A percentile compares a stretch with the other conserved stretches of the same genome.
phyloP scores from a whole-genome alignment of 2,797 vertebrate species.

The Esox lucius region DNA sequence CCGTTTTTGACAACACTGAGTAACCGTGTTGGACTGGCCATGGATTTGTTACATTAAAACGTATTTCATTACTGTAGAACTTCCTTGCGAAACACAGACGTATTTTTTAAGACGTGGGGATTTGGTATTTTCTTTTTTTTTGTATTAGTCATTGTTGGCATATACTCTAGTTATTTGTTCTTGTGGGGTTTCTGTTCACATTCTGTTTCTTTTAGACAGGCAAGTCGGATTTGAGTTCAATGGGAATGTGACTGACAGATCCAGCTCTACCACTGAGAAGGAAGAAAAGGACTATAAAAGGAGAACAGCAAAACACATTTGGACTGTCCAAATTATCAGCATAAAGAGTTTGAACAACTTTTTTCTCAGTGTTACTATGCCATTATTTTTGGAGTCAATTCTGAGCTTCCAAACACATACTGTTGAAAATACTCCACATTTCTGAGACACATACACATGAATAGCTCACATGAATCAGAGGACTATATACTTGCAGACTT shows the following conservation, averaged over 20 bases:
- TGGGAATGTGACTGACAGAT: constrained; percentile 27
- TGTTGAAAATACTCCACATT: constrained; percentile 11
- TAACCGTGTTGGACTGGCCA: no score
- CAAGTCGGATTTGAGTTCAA: constrained; percentile 42
- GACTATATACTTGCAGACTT: constrained; percentile 28
- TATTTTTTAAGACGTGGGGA: neutral
- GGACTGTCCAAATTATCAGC: constrained; percentile 13
- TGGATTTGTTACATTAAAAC: no score
- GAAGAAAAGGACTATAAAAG: constrained; percentile 26
- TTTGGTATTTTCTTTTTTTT: neutral
- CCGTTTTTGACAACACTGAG: no score
- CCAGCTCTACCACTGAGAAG: constrained; percentile 20
- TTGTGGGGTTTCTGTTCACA: constrained; percentile 9
- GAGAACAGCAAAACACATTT: constrained; percentile 19
- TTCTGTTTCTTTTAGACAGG: constrained; percentile 38
- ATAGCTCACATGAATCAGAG: constrained; percentile 24
- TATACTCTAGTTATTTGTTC: neutral
- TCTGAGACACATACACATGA: constrained; percentile 7
- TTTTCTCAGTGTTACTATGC: constrained; percentile 7
- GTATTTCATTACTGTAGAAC: no score
- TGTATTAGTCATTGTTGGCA: neutral
- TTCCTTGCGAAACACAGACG: no score
- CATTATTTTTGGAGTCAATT: constrained; percentile 19
- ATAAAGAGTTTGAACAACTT: constrained; percentile 1
- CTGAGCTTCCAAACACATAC: constrained; percentile 16